These are phyloP conservation scores for Labia minor DNA, from an alignment of 2,888 invertebrate species.

Conservation along the genomic window DNA sequence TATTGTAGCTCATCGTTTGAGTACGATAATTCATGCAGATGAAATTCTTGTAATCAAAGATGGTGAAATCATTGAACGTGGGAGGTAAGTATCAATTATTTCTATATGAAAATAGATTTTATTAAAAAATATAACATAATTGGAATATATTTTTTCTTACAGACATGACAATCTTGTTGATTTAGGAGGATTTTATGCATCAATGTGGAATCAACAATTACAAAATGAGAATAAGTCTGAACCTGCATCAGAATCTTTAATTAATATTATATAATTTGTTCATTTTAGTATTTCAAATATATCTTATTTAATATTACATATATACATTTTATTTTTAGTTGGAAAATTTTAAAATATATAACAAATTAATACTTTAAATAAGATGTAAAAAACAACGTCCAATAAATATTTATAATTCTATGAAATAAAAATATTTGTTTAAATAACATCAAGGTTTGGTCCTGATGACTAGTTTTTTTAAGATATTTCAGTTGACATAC, in stretches of 20 bases:
- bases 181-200: slow-evolving; percentile 64
- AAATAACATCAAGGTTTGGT: no score
- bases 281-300: background rate
- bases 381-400: no score
- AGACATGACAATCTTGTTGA: slow-evolving; percentile 63
- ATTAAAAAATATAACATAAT: background rate
- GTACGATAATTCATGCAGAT: slow-evolving; percentile 89
- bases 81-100: slow-evolving; percentile 49
- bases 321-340: background rate
- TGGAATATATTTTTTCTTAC: slow-evolving; percentile 32
- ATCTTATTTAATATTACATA: background rate
- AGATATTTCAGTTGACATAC: no score
- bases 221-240: slow-evolving; percentile 41
- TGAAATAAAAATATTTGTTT: no score
- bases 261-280: background rate
- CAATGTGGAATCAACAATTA: slow-evolving; percentile 89
- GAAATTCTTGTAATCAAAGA: slow-evolving; percentile 87
- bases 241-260: background rate
- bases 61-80: slow-evolving; percentile 83
- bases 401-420: no score
- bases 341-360: no score
- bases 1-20: slow-evolving; percentile 87
- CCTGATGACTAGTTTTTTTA: no score
- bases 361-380: no score
- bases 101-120: slow-evolving; percentile 23